Base-by-base conservation (phyloP, 2,113 vertebrate genomes). In the Etheostoma cragini region DNA sequence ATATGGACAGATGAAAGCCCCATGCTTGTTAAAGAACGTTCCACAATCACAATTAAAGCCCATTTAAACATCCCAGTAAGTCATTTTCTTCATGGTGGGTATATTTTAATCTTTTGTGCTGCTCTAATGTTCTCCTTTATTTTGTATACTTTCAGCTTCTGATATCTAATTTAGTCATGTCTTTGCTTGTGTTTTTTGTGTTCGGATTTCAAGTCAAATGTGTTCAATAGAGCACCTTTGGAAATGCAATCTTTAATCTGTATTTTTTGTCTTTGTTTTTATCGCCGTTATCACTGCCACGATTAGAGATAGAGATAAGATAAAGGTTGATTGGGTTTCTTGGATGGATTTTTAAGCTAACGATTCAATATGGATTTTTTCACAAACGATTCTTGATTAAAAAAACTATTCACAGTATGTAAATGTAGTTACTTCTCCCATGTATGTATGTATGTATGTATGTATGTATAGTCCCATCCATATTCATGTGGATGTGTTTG, bases 271-370 rank as follows among this genome's bases (percentile, higher is more conserved):
- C 52, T 58, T 58, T 64, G 49, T 72, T 54, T 65, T 75, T 78
- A 57, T 65, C 53, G 24, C 42, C 6, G 42, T 52, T 78, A 56
- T 76, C 53, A 7, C 50, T 19, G 10, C 35, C 19, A 6, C 1
- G 60, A 76, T 74, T 21, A 84, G 26, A 62, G 26, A 82, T 21
- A 82, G 26, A 62, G 26, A 82, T 33, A 24, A 52, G 67, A 76
- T 30, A 54, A 72, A 45, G 26, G 46, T 47, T n/a, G 6, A 80
- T 63, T 10, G 45, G 67, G 30, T 79, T 77, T 81, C 26, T 30
- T 30, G 30, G 30, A 30, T 30, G 30, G 30, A 30, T 30, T 30
- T 30, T 30, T 30, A 30, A 4, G 3, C 30, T 30, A 0, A 30
- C 4, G 30, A 30, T 30, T 30, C 30, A 30, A 30, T 30, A 30